phyloP scores from a whole-genome alignment of 2,113 vertebrate genomes.

The Seriola aureovittata region DNA sequence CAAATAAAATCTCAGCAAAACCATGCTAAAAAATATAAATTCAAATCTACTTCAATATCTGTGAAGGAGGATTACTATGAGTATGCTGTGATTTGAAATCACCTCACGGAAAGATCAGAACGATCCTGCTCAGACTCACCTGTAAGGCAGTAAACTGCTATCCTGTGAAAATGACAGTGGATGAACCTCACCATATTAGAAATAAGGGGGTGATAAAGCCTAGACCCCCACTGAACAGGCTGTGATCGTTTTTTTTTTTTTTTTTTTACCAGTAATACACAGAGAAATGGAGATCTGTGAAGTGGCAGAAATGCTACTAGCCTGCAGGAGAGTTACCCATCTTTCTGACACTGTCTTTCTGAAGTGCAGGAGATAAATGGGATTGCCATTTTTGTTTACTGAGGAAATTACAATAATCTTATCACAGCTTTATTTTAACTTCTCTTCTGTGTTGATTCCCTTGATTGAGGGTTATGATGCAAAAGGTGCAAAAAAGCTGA shows the following conservation, averaged over 20 bases:
- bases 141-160: background rate
- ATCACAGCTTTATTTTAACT: background rate
- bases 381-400: background rate
- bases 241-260: background rate
- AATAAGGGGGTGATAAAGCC: constrained; percentile 22
- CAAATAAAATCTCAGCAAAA: background rate
- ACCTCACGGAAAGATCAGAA: background rate
- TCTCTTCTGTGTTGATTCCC: background rate
- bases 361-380: background rate
- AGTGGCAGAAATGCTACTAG: background rate
- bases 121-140: background rate
- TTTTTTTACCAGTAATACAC: background rate
- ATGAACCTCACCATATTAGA: background rate
- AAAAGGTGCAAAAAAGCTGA: too few species aligned
- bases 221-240: background rate
- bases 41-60: too few species aligned
- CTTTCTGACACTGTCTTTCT: background rate
- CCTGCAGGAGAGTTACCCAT: background rate
- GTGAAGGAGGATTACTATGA: background rate
- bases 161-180: background rate
- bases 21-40: too few species aligned
- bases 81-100: background rate
- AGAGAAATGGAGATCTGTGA: background rate
- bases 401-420: background rate
- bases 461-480: too few species aligned